Conservation (phyloP, 2,888 invertebrate genomes). For the Drosophila quinaria region DNA sequence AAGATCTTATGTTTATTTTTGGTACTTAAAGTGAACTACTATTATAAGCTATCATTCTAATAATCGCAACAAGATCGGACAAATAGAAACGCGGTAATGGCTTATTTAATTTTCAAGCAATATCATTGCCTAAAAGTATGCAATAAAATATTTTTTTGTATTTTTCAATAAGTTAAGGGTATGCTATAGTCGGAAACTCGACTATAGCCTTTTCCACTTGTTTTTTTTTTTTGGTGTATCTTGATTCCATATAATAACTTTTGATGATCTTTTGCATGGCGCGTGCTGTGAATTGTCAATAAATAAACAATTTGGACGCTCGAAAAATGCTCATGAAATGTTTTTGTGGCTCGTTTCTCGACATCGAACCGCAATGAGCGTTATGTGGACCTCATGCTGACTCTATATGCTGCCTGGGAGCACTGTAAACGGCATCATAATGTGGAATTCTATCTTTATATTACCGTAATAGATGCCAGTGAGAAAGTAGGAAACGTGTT, state of each 20-base stretch:
- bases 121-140: no score
- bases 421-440: constrained; percentile 12
- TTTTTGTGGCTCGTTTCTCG: constrained; percentile 30
- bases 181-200: no score
- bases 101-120: no score
- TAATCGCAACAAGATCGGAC: no score
- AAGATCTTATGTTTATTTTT: no score
- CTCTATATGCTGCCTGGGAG: constrained; percentile 3
- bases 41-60: no score
- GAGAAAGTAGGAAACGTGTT: background rate
- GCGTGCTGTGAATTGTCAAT: constrained; percentile 79
- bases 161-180: no score
- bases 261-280: constrained; percentile 72
- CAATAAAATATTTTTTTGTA: no score
- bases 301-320: constrained; percentile 74
- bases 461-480: constrained; percentile 14
- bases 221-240: no score
- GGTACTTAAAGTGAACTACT: no score
- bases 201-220: no score
- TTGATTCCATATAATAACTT: constrained; percentile 54
- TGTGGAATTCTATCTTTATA: constrained; percentile 10
- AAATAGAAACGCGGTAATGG: no score
- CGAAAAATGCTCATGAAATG: constrained; percentile 53
- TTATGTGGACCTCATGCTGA: constrained; percentile 27
- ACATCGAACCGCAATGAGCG: constrained; percentile 4